Evolutionary conservation across 2,113 vertebrate genomes (phyloP).

Genomic region (Zeus faber): DNA sequence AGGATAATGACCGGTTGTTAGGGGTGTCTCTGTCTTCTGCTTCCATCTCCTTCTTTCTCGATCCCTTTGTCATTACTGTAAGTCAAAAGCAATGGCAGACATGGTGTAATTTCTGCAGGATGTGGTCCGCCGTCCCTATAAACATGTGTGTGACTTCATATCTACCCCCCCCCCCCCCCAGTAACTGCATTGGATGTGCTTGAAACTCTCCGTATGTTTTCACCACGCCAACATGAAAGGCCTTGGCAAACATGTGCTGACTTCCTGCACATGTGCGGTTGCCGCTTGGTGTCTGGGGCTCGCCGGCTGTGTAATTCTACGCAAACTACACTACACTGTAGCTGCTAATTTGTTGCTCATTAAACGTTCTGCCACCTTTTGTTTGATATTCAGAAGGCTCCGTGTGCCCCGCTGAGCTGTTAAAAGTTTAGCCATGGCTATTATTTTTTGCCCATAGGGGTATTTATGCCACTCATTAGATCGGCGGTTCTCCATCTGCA

Average conservation of each 20-base stretch:
- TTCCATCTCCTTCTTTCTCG: no score
- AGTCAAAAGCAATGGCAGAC: constrained; percentile 58
- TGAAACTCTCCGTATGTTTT: constrained; percentile 50
- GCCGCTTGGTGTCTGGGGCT: constrained; percentile 47
- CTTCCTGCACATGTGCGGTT: constrained; percentile 35
- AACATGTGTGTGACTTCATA: constrained; percentile 60
- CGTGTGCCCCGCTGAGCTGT: constrained; percentile 46
- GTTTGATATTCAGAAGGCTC: constrained; percentile 55
- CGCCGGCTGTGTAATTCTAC: constrained; percentile 37
- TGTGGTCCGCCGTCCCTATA: constrained; percentile 58
- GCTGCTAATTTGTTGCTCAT: constrained; percentile 52
- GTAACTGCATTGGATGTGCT: constrained; percentile 36
- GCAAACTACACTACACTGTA: constrained; percentile 34
- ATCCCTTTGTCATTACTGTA: not conserved
- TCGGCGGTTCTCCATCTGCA: constrained; percentile 48
- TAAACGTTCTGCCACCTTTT: constrained; percentile 50
- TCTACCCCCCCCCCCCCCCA: constrained; percentile 47
- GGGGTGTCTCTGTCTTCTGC: not conserved
- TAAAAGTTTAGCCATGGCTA: constrained; percentile 47
- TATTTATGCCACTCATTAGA: constrained; percentile 58
- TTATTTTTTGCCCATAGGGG: constrained; percentile 51
- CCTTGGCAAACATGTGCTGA: constrained; percentile 29
- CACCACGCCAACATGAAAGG: constrained; percentile 46
- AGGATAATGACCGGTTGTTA: no score
- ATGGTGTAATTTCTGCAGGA: constrained; percentile 66